phyloP scores from a whole-genome alignment of 1,140 invertebrate genomes.

The Bilobella aurantiaca region DNA sequence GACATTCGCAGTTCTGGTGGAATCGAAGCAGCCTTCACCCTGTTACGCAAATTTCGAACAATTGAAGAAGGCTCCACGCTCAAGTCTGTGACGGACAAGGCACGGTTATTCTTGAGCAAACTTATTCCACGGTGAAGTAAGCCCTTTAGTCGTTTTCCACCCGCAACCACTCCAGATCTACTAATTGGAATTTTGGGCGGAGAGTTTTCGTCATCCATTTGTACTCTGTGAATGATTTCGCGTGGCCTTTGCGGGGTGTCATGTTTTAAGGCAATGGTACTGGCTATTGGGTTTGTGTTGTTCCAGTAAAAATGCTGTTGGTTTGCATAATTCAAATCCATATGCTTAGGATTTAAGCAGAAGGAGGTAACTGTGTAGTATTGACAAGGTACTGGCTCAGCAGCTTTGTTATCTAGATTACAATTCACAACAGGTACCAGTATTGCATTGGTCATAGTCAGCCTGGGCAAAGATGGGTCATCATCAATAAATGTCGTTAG shows the following conservation, averaged over 20 bases:
- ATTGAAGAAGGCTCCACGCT: not conserved
- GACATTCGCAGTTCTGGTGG: not conserved
- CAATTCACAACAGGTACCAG: not conserved
- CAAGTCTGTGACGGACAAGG: not conserved
- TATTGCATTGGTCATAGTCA: not conserved
- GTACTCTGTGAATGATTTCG: constrained; percentile 28
- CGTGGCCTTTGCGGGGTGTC: constrained; percentile 5
- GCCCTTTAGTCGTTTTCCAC: constrained; percentile 10
- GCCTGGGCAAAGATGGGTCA: not conserved
- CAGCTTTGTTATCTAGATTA: not conserved
- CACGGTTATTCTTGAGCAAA: not conserved
- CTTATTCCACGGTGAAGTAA: not conserved
- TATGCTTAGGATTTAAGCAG: not conserved
- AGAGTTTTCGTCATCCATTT: not conserved
- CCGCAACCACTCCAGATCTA: not conserved
- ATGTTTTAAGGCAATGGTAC: not conserved
- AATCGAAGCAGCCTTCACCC: not conserved
- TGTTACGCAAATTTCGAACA: not conserved
- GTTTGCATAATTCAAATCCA: not conserved
- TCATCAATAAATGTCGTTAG: not conserved
- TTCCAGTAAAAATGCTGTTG: not conserved
- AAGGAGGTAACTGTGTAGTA: constrained; percentile 1
- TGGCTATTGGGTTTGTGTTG: not conserved
- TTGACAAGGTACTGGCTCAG: not conserved
- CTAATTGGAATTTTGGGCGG: not conserved